Evolutionary conservation across 2,888 invertebrate genomes (phyloP).

Genomic region (Synanthedon vespiformis): DNA sequence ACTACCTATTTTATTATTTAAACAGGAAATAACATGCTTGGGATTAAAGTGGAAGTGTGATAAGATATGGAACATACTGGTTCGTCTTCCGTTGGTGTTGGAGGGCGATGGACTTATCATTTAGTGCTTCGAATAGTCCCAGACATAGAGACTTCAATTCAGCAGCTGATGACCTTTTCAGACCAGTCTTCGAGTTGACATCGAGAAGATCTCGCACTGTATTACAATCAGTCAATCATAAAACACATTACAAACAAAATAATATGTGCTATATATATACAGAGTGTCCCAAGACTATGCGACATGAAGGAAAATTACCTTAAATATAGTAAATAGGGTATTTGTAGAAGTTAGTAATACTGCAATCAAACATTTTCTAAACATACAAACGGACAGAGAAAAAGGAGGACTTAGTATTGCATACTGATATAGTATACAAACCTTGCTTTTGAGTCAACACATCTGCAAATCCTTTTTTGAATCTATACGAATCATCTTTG

Average conservation of each 20-base stretch:
- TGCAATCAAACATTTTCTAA: too few species aligned
- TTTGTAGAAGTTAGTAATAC: too few species aligned
- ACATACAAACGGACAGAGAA: too few species aligned
- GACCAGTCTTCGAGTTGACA: slow-evolving; percentile 57
- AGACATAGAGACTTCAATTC: slow-evolving; percentile 83
- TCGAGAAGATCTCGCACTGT: slow-evolving; percentile 82
- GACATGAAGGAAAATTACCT: too few species aligned
- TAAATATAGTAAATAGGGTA: too few species aligned
- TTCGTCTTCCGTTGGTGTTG: slow-evolving; percentile 90
- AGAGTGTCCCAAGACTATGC: too few species aligned
- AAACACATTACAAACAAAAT: neutral
- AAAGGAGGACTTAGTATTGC: too few species aligned
- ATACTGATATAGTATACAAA: slow-evolving; percentile 20
- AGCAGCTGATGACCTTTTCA: slow-evolving; percentile 69
- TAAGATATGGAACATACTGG: slow-evolving; percentile 63
- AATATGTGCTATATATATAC: neutral
- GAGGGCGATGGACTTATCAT: slow-evolving; percentile 86
- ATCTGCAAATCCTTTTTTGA: slow-evolving; percentile 77
- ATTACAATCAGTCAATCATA: slow-evolving; percentile 14
- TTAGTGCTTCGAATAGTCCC: slow-evolving; percentile 84
- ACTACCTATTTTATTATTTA: too few species aligned
- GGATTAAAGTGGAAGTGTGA: too few species aligned
- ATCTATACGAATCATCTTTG: slow-evolving; percentile 77
- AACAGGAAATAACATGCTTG: too few species aligned
- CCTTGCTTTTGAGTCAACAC: slow-evolving; percentile 85